Evolutionary conservation across 1,140 invertebrate genomes (phyloP).

Genomic region (Neelides sp.): DNA sequence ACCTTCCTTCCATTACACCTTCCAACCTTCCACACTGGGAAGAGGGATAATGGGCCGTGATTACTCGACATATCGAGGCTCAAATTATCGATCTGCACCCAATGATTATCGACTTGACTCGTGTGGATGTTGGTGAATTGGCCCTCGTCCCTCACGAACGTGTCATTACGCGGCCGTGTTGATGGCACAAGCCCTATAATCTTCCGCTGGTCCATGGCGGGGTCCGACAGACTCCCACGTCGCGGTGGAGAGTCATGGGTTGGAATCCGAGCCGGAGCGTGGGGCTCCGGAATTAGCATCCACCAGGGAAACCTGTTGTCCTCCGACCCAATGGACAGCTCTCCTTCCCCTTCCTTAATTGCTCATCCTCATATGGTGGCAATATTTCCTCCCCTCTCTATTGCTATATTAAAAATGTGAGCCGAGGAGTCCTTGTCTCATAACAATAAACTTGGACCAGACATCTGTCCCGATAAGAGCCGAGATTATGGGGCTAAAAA

Average conservation of each 20-base stretch:
- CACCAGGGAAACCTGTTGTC: too few relatives aligned
- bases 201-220: too few relatives aligned
- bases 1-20: too few relatives aligned
- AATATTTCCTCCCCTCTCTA: constrained; percentile 11
- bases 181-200: too few relatives aligned
- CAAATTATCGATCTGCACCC: constrained; percentile 24
- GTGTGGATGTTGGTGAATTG: constrained; percentile 3
- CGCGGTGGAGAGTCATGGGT: too few relatives aligned
- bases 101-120: constrained; percentile 24
- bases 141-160: constrained; percentile 24
- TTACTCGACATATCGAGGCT: constrained; percentile 21
- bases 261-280: too few relatives aligned
- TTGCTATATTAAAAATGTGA: constrained; percentile 20
- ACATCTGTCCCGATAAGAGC: constrained; percentile 29
- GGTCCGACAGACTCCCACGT: too few relatives aligned
- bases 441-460: constrained; percentile 26
- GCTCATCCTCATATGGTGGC: constrained; percentile 9
- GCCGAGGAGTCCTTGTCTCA: constrained; percentile 18
- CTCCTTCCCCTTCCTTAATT: not conserved
- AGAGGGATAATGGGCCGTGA: constrained; percentile 15
- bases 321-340: not conserved
- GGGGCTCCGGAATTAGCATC: too few relatives aligned
- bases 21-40: too few relatives aligned
- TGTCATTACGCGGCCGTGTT: constrained; percentile 20
- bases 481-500: constrained; percentile 23